A percentile compares a stretch with the other conserved stretches of the same genome.
These are phyloP conservation scores for Ctenomys sociabilis DNA, from an alignment of 2,113 vertebrate species.

Conservation along the genomic window DNA sequence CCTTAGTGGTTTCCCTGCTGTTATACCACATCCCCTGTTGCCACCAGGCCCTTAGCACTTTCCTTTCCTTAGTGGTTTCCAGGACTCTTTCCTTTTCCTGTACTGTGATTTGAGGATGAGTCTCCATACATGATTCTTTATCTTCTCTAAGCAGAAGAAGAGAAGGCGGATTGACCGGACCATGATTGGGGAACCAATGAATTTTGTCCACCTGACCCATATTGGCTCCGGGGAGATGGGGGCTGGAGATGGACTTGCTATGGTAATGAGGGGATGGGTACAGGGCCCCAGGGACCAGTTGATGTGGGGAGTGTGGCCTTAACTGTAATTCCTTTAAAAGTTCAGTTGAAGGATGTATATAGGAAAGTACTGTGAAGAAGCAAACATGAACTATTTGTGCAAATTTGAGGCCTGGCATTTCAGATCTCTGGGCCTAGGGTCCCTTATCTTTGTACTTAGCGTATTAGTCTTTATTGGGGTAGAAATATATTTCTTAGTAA, in stretches of 20 bases:
- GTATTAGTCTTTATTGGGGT: not conserved
- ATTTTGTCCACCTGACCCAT: slow-evolving; percentile 95
- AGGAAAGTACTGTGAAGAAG: not conserved
- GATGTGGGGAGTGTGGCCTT: not conserved
- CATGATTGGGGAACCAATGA: slow-evolving; percentile 97
- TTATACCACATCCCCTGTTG: not conserved
- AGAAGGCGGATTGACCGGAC: slow-evolving; percentile 92
- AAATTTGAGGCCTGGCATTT: not conserved
- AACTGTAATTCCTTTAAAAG: not conserved
- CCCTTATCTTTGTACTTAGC: not conserved
- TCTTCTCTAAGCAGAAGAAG: slow-evolving; percentile 87
- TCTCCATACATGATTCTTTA: not conserved
- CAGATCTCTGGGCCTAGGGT: not conserved
- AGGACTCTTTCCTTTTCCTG: slow-evolving; percentile 8
- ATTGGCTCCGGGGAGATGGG: slow-evolving; percentile 95
- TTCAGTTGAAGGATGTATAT: not conserved
- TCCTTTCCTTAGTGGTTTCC: not conserved
- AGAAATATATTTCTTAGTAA: not conserved
- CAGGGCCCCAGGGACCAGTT: not conserved
- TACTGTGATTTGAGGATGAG: not conserved
- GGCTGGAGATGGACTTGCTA: slow-evolving; percentile 86
- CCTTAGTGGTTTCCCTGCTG: not conserved
- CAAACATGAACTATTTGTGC: not conserved
- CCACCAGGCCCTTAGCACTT: not conserved
- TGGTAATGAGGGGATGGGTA: slow-evolving; percentile 83